Evolutionary conservation across 2,797 vertebrate species (phyloP), one percentile per base, ranked within the genome.

Genomic region (Myiothlypis chrysogaster): DNA sequence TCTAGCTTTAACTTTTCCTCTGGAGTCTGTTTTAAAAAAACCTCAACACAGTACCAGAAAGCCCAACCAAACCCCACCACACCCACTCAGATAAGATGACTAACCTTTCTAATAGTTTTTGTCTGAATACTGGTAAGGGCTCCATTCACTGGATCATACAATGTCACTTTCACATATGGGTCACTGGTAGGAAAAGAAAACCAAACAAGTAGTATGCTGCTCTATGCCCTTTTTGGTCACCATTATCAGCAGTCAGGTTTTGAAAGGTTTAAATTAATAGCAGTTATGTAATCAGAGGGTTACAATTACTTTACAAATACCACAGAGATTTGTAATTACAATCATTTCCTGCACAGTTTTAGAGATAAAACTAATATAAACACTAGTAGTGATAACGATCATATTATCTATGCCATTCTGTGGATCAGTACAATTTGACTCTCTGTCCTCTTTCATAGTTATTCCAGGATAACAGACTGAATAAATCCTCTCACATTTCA

Each of bases 41-140:
- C 5, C 6, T 14, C 23, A 30, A 32, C 7, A 4, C 13, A 73
- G 60, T 18, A 84, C 34, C 66, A 78, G 32, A 47, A 84, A 53
- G 8, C 39, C 39, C 44, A 46, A 39, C 39, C 6, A 49, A 81
- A 68, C 2, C 44, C 56, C 61, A 81, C 17, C 68, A 90, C 53
- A 72, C n/a, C 39, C 76, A 41, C 71, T 20, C 10, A 91, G 55
- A 70, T 60, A 94, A 91, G 84, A 90, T 41, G 3, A 70, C 98
- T 95, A 88, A 98, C 99, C 98, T 99, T 99, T 97, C 98, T 99
- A 65, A 99, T 97, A 10, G 99, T 99, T 98, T 99, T 99, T 41
- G 99, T 99, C 97, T 99, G 99, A 89, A 99, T 96, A 94, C 98
- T 99, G 96, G 98, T 98, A 93, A 99, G 96, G 96, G 98, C 97